Evolutionary conservation across 2,888 invertebrate genomes (phyloP).

Genomic region (Agrochola lota): DNA sequence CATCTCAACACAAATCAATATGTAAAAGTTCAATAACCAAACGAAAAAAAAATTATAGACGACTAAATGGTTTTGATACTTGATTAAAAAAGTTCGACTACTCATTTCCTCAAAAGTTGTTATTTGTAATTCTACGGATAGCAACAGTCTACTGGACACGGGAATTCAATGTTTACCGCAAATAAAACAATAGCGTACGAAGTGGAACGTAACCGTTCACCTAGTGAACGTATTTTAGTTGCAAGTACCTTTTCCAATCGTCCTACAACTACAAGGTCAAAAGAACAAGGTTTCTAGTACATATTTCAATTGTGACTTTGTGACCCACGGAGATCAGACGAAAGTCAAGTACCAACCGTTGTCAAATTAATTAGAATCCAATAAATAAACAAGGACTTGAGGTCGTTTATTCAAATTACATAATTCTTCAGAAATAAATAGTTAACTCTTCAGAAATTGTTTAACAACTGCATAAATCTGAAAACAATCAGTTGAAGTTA

Average conservation of each 20-base stretch:
- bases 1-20: not conserved
- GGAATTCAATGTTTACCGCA: slow-evolving; percentile 53
- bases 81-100: slow-evolving; percentile 6
- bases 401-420: not conserved
- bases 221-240: slow-evolving; percentile 54
- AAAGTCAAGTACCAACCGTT: slow-evolving; percentile 25
- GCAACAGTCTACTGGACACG: slow-evolving; percentile 44
- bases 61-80: slow-evolving; percentile 26
- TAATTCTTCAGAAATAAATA: slow-evolving; percentile 12
- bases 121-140: slow-evolving; percentile 30
- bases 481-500: not conserved
- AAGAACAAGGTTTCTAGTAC: slow-evolving; percentile 25
- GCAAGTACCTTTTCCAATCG: slow-evolving; percentile 45
- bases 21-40: not conserved
- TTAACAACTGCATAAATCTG: not conserved
- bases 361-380: slow-evolving; percentile 20
- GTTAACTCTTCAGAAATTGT: not conserved
- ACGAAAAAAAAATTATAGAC: not conserved
- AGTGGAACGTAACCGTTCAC: slow-evolving; percentile 59
- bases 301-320: slow-evolving; percentile 26
- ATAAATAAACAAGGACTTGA: slow-evolving; percentile 15
- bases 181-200: slow-evolving; percentile 60
- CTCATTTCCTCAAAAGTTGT: slow-evolving; percentile 32
- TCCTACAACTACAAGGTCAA: slow-evolving; percentile 52
- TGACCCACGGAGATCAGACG: slow-evolving; percentile 27